Conservation (phyloP, 2,113 vertebrate genomes). For the Piprites chloris region DNA sequence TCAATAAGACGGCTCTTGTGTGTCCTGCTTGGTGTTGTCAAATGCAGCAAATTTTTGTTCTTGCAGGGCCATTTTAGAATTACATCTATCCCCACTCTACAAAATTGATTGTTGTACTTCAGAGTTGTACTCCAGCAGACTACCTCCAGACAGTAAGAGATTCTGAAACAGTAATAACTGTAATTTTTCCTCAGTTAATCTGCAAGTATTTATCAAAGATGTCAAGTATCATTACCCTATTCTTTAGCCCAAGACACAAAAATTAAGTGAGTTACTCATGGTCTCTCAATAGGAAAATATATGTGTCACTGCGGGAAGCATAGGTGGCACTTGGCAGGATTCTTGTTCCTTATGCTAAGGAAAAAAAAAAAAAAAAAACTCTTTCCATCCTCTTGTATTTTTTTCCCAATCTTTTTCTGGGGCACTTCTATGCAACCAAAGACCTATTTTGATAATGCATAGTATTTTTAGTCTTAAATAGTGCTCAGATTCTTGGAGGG, state of each 20-base stretch:
- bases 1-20: neutral
- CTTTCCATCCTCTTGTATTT: neutral
- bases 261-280: neutral
- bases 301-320: neutral
- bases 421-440: neutral
- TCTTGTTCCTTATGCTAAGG: neutral
- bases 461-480: neutral
- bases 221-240: neutral
- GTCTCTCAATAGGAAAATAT: neutral
- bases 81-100: neutral
- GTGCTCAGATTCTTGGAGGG: neutral
- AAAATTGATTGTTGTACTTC: neutral
- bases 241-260: neutral
- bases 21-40: neutral
- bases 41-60: neutral
- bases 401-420: neutral
- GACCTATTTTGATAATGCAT: neutral
- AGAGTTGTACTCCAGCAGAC: neutral
- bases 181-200: neutral
- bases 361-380: neutral
- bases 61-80: neutral
- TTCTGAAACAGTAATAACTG: neutral
- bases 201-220: neutral
- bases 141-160: neutral
- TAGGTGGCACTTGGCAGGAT: neutral